Evolutionary conservation across 2,113 vertebrate species (phyloP), one percentile per base, ranked within the genome.

Genomic region (Boulengerochromis microlepis): DNA sequence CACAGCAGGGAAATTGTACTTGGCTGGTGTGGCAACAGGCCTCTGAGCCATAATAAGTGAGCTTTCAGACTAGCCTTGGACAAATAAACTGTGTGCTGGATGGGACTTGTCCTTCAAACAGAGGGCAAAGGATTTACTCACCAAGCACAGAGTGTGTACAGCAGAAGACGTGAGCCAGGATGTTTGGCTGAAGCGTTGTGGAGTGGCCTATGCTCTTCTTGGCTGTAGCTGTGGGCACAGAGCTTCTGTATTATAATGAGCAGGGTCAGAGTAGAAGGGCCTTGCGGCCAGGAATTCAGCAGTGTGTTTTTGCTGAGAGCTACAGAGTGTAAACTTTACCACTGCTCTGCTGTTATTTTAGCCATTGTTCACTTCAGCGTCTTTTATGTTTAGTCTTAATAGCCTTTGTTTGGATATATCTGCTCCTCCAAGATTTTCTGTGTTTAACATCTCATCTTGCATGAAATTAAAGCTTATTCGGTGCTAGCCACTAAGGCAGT

Each of bases 221-320:
- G 76, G 84, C 89, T 94, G 87, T 86, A 90, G 66, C 53, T 91
- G 88, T 81, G 91, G 85, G 83, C 92, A 91, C 84, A 86, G 86
- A 74, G 86, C 89, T 87, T 90, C 89, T 92, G 86, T 57, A 84
- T 89, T 88, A 52, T 92, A 92, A 93, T 90, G 82, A 91, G 52
- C 82, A 33, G 78, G 88, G 88, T 86, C 92, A 91, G 86, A 87
- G 85, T 85, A 45, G 85, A 76, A 84, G 52, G 88, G 84, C 85
- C 84, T 88, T 66, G 50, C 86, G 84, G 86, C 81, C 93, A 93
- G 85, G 92, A 92, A 86, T 92, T 88, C 82, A 86, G 81, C 85
- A 31, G 83, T 40, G 26, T 92, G 85, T 85, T 91, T 90, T 85
- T 91, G 74, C 64, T 81, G 84, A 85, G 87, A 69, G 80, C 81